Base-by-base conservation (phyloP, 2,797 vertebrate species). In the Chanos chanos region DNA sequence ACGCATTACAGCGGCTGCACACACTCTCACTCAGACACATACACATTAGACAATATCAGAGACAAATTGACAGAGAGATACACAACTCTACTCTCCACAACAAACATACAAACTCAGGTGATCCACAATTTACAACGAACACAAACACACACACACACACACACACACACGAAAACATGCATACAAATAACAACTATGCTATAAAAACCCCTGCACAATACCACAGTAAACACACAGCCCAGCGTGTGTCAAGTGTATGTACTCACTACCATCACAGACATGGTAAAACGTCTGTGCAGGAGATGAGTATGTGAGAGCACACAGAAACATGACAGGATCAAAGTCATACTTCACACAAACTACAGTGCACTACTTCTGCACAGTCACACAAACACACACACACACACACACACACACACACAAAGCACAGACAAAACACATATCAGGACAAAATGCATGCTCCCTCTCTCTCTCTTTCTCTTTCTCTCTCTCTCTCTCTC, bases 1-100 rank as follows among this genome's bases (percentile, higher is more conserved):
- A 85, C 80, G 79, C 84, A 83, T 81, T 74, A 64, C 74, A 78
- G 78, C 81, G 39, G 82, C 77, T n/a, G 79, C 83, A 84, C 80
- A 73, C 69, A 44, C 70, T 62, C 33, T 55, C 50, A 34, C 41
- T 39, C 15, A 31, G 48, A 64, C 47, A 47, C 47, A 30, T 44
- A 43, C 83, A 84, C 79, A 71, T n/a, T n/a, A n/a, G n/a, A n/a
- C 71, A 51, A 68, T 64, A 62, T 52, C 47, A 44, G 58, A 48
- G 64, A 52, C 54, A 40, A 43, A 51, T 37, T 28, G 50, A 45
- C 16, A 36, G 37, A 28, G 22, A 27, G 15, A 45, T 28, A 44
- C 31, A 36, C 28, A 21, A 7, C 16, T n/a, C 12, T 43, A 10
- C 21, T 7, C 15, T 16, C 25, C 48, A 36, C 28, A 58, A 63